Evolutionary conservation across 2,113 vertebrate species (phyloP), one percentile per base, ranked within the genome.

Genomic region (Hippolais icterina): DNA sequence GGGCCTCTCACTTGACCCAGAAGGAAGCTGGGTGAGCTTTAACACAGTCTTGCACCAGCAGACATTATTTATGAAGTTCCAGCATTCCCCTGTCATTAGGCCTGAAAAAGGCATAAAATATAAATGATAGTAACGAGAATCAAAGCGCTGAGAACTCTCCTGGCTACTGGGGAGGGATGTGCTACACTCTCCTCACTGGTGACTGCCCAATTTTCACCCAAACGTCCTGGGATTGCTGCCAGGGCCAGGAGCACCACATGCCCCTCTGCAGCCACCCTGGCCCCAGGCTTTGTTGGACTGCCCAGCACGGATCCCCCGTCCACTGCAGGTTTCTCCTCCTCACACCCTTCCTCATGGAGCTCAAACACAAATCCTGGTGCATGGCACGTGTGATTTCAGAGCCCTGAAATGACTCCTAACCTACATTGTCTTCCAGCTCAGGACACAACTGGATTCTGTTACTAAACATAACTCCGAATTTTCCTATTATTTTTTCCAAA

Each of bases 1-100:
- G 49, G 68, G 46, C 41, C 83, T 65, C 31, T 66, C 6, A 4
- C 68, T 61, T 10, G 10, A 66, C 66, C 21, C 64, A 41, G 42
- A 77, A 87, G 91, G 28, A 92, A 80, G 39, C 1, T 90, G 37
- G 16, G 90, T 65, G 61, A 83, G 82, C 31, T 91, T 90, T 95
- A 92, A 56, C 53, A 13, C 52, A 23, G 41, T 10, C 56, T 74
- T 7, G 0, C 65, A 69, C 70, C 68, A 77, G 33, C 2, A 1
- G 63, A 75, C 16, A 78, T 95, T 91, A 92, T 94, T 96, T 75
- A 95, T 93, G 88, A 96, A 46, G 66, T 69, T 84, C 70, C 74
- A 86, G 82, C 25, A 46, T 83, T 87, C 63, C 83, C 12, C n/a
- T 87, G 82, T 89, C 94, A 93, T 94, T 87, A 85, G 78, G 50